Evolutionary conservation across 2,113 vertebrate genomes (phyloP).

Genomic region (Bujurquina vittata): DNA sequence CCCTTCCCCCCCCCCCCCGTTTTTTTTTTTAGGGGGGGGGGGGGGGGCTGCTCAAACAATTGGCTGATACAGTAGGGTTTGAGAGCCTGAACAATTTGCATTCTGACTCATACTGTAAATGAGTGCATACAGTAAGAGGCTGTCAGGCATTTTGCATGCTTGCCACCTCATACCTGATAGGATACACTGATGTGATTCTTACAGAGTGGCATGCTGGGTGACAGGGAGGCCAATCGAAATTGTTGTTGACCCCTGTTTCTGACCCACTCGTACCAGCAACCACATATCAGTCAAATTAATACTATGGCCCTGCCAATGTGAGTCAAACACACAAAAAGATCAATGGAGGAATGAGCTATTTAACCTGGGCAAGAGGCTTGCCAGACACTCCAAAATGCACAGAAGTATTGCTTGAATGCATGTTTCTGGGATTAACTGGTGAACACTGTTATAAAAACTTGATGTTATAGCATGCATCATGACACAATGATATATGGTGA

Average conservation of each 20-base stretch:
- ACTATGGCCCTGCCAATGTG: conserved; percentile 12
- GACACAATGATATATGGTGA: background rate
- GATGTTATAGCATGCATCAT: background rate
- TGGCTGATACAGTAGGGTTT: conserved; percentile 28
- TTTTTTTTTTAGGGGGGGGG: no score
- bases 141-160: conserved; percentile 52
- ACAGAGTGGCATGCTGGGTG: conserved; percentile 11
- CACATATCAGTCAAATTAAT: conserved; percentile 64
- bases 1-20: background rate
- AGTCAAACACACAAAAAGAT: conserved; percentile 56
- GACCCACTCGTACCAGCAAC: conserved; percentile 35
- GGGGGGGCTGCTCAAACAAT: background rate
- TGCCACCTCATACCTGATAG: conserved; percentile 37
- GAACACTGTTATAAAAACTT: background rate
- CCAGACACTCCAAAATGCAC: conserved; percentile 49
- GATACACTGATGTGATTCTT: conserved; percentile 22
- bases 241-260: conserved; percentile 37
- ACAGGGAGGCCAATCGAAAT: conserved; percentile 49
- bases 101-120: conserved; percentile 38
- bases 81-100: conserved; percentile 51
- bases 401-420: conserved; percentile 26
- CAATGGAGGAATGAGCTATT: conserved; percentile 57
- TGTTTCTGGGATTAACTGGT: conserved; percentile 21
- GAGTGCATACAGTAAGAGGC: conserved; percentile 33
- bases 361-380: conserved; percentile 36